Evolutionary conservation across 2,113 vertebrate species (phyloP), one percentile per base, ranked within the genome.

Genomic region (Menidia beryllina): DNA sequence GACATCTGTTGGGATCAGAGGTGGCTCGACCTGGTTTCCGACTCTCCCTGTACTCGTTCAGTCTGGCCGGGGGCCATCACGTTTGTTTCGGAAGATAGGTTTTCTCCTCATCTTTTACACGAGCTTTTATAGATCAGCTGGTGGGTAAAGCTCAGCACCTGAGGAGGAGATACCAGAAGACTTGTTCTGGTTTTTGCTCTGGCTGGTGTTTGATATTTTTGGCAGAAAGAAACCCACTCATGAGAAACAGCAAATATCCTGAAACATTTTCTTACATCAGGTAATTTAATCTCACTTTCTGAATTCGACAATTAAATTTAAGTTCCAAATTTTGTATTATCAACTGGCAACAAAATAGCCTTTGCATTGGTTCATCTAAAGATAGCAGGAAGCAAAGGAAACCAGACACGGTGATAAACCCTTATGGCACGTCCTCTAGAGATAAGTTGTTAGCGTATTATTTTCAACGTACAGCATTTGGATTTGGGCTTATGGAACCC

Each of bases 1-100:
- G 59, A 80, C 83, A 85, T 84, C 66, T 88, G 84, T 77, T 86
- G 59, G 67, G 65, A 71, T 67, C 73, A 74, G 73, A 68, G 72
- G 83, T 79, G 61, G 69, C 82, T 68, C 75, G 68, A 59, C 53
- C 62, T 62, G 65, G 27, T 72, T 83, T 66, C n/a, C 49, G 68
- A 86, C 79, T 75, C 70, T 77, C 73, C 68, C 75, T 72, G 72
- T 52, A 49, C 75, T 78, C 77, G 57, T 85, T 87, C 51, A 58
- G 78, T 55, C 50, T 36, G 39, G 82, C 72, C 36, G 3, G 30
- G 47, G 66, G 84, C 74, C 71, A 63, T 77, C 62, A n/a, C 72
- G 61, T 65, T 56, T 41, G 45, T 75, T 83, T 79, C 55, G 41
- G 49, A 60, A 50, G 36, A 67, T 10, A 9, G 24, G 26, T 43